Evolutionary conservation across 2,797 vertebrate genomes (phyloP).

Genomic region (Odontamblyopus lacepedii): DNA sequence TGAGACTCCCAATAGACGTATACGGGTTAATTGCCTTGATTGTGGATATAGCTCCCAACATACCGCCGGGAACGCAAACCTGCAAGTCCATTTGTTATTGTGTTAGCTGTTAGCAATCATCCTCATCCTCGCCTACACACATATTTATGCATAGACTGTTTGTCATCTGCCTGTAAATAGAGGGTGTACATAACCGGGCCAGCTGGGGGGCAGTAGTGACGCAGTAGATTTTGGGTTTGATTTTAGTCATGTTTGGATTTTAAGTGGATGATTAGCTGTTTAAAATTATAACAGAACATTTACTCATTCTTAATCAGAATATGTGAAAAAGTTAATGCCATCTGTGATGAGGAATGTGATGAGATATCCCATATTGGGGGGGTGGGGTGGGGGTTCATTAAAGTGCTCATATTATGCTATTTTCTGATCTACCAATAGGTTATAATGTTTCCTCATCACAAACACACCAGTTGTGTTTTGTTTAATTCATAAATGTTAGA

Average conservation of each 20-base stretch:
- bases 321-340: background rate
- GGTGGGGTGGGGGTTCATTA: background rate
- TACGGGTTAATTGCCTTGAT: slow-evolving; percentile 81
- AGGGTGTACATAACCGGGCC: slow-evolving; percentile 18
- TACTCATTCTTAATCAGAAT: background rate
- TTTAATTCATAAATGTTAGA: too few relatives aligned
- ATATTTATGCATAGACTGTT: slow-evolving; percentile 8
- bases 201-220: slow-evolving; percentile 27
- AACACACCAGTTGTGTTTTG: too few relatives aligned
- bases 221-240: slow-evolving; percentile 30
- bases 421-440: too few relatives aligned
- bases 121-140: slow-evolving; percentile 13
- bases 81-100: slow-evolving; percentile 58
- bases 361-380: background rate
- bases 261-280: slow-evolving; percentile 20
- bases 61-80: slow-evolving; percentile 53
- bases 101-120: slow-evolving; percentile 25
- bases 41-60: slow-evolving; percentile 62
- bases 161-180: slow-evolving; percentile 23
- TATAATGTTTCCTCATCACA: too few relatives aligned
- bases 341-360: background rate
- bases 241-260: slow-evolving; percentile 18
- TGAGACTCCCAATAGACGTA: slow-evolving; percentile 65
- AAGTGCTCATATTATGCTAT: too few relatives aligned
- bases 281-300: slow-evolving; percentile 40